Percentiles rank a stretch among this genome's conserved stretches.
Evolutionary conservation across 2,797 vertebrate genomes (phyloP).

Genomic region (Scyliorhinus canicula): DNA sequence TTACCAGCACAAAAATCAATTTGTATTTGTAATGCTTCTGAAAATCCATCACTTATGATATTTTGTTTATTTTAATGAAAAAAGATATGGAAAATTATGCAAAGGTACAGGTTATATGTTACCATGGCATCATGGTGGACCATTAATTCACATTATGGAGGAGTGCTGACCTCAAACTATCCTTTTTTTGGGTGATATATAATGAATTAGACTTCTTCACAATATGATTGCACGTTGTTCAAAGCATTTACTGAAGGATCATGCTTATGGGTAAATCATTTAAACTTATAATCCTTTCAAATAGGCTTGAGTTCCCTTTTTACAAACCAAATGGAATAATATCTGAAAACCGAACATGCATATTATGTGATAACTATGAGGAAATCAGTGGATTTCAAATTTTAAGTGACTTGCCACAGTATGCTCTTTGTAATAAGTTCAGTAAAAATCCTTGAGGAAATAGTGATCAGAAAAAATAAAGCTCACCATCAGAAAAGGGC

Average conservation of each 20-base stretch:
- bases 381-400: background rate
- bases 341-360: constrained; percentile 14
- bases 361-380: background rate
- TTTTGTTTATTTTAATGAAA: background rate
- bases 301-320: background rate
- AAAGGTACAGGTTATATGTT: background rate
- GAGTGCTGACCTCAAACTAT: background rate
- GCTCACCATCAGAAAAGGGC: background rate
- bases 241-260: background rate
- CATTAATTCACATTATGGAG: background rate
- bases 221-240: background rate
- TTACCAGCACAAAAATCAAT: background rate
- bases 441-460: background rate
- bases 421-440: background rate
- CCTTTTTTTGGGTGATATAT: background rate
- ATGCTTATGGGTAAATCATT: background rate
- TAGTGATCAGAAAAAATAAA: background rate
- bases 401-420: background rate
- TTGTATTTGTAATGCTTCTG: background rate
- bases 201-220: background rate
- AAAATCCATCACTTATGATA: background rate
- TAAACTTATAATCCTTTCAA: background rate
- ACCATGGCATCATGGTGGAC: background rate
- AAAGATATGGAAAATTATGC: background rate
- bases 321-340: background rate